Evolutionary conservation across 2,113 vertebrate species (phyloP), one percentile per base, ranked within the genome.

Genomic region (Onychostruthus taczanowskii): DNA sequence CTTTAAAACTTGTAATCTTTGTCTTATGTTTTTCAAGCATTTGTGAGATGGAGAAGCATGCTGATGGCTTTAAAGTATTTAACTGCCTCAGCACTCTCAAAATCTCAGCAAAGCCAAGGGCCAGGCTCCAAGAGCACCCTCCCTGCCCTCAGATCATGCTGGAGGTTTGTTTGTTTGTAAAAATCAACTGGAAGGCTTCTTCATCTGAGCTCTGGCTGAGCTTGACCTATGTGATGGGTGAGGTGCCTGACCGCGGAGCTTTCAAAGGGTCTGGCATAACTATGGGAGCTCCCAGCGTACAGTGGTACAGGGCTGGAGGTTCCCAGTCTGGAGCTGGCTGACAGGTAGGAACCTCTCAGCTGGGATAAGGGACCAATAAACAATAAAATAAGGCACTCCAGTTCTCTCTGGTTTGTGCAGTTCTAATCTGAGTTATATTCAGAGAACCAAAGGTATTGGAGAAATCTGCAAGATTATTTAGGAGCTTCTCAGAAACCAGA

Each of bases 271-370:
- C 68, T 90, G 84, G 7, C 30, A 17, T 26, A 49, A 28, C n/a
- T 24, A 0, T 52, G 47, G 69, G 27, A 91, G 7, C 18, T 56
- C 49, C 39, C 0, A 3, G 35, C 1, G 0, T 30, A 10, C 35
- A 39, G 80, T n/a, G 64, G 43, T 13, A 27, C 19, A 0, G 3
- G 11, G 27, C 4, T 70, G 37, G 73, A 81, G 16, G 33, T 28
- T 80, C 31, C 43, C 69, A 74, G 13, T 17, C 0, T 0, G 13
- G 37, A 58, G 23, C 43, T 84, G 68, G 5, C 37, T 85, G 43
- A 67, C 22, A 5, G 3, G 43, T 23, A 39, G 50, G 27, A 79
- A 14, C 27, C 13, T 64, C 30, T 92, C 52, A 43, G 26, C 14
- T 75, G 52, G 37, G 4, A 9, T 43, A 72, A 82, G 16, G 17